Evolutionary conservation across 1,140 invertebrate species (phyloP).

Genomic region (Geopemphigus sp.): DNA sequence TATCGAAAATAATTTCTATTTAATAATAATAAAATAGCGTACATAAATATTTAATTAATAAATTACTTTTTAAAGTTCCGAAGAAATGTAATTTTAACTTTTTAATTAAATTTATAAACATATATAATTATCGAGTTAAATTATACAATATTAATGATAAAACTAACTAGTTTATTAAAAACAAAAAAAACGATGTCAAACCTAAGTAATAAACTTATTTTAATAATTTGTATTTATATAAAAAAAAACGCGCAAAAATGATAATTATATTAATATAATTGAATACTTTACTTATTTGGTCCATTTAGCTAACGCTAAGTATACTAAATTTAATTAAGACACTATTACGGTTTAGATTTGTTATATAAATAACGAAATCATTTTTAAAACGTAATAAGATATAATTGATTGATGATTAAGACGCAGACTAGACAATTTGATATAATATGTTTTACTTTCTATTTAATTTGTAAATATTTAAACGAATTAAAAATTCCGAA

Average conservation of each 20-base stretch:
- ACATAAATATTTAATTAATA: not conserved
- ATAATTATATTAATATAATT: slow-evolving; percentile 7
- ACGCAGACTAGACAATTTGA: not conserved
- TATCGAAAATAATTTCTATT: not conserved
- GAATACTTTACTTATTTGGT: not conserved
- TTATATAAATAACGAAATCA: not conserved
- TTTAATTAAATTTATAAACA: slow-evolving; percentile 3
- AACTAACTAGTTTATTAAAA: not conserved
- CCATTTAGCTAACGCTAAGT: not conserved
- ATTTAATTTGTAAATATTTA: not conserved
- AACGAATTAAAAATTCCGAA: not conserved
- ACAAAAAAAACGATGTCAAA: too few relatives aligned
- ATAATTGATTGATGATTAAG: not conserved
- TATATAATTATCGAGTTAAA: not conserved
- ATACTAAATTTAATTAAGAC: not conserved
- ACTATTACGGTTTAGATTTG: not conserved
- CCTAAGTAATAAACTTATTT: not conserved
- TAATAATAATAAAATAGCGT: not conserved
- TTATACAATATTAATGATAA: slow-evolving; percentile 5
- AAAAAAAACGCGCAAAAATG: not conserved
- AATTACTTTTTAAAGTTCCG: not conserved
- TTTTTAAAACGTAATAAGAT: not conserved
- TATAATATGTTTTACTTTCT: not conserved
- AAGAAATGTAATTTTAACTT: slow-evolving; percentile 8
- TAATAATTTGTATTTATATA: not conserved